Percentiles rank a stretch among this genome's conserved stretches.
These are phyloP conservation scores for Euplexia lucipara DNA, from an alignment of 2,888 invertebrate species.

Conservation along the genomic window DNA sequence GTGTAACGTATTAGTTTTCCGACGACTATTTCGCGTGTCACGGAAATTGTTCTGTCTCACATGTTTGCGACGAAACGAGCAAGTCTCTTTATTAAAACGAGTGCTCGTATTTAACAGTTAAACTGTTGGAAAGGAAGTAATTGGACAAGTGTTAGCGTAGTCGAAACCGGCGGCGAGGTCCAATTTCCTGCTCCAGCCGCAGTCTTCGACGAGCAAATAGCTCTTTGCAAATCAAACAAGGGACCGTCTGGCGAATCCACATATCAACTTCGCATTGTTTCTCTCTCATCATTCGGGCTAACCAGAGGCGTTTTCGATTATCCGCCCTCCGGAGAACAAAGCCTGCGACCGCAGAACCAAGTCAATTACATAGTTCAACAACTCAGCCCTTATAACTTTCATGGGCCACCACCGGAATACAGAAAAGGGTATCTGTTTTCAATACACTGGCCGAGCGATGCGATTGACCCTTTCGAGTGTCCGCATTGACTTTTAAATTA, in stretches of 20 bases:
- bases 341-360: constrained; percentile 89
- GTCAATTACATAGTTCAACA: constrained; percentile 91
- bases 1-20: constrained; percentile 86
- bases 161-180: constrained; percentile 77
- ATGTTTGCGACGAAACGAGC: constrained; percentile 73
- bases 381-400: constrained; percentile 91
- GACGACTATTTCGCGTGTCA: constrained; percentile 79
- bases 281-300: constrained; percentile 87
- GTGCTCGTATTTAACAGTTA: constrained; percentile 75
- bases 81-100: constrained; percentile 78
- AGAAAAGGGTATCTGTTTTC: constrained; percentile 91
- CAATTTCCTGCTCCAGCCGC: constrained; percentile 87
- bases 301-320: constrained; percentile 91
- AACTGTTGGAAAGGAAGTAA: constrained; percentile 81
- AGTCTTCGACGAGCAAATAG: constrained; percentile 87
- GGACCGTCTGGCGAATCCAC: constrained; percentile 88
- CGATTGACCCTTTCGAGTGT: constrained; percentile 91
- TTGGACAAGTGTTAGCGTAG: constrained; percentile 85
- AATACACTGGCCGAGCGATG: constrained; percentile 86
- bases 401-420: constrained; percentile 89
- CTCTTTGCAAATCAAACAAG: constrained; percentile 90
- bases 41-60: constrained; percentile 83
- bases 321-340: constrained; percentile 89
- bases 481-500: constrained; percentile 91
- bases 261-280: constrained; percentile 90